phyloP scores from a whole-genome alignment of 2,797 vertebrate genomes.

The Nasua narica region DNA sequence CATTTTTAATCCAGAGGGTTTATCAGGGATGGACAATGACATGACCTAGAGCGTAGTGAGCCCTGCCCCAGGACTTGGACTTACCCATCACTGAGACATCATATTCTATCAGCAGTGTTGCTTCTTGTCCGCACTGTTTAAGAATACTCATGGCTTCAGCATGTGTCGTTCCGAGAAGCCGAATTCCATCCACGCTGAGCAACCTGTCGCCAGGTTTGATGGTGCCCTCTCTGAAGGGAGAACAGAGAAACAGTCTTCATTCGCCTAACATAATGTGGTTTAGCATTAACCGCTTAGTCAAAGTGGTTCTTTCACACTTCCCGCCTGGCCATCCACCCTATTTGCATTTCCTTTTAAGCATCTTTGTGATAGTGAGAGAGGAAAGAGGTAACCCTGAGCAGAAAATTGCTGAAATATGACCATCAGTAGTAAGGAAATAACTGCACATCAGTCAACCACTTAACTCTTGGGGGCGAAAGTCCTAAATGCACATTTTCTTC shows the following conservation, averaged over 20 bases:
- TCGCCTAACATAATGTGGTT: conserved; percentile 65
- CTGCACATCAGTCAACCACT: conserved; percentile 67
- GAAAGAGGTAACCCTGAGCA: conserved; percentile 63
- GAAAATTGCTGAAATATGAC: conserved; percentile 77
- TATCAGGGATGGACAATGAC: conserved; percentile 61
- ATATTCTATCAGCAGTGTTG: conserved; percentile 94
- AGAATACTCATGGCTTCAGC: conserved; percentile 97
- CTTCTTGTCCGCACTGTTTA: conserved; percentile 98
- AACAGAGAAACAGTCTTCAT: conserved; percentile 75
- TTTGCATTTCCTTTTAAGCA: conserved; percentile 72
- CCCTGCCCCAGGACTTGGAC: conserved; percentile 62
- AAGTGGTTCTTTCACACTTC: conserved; percentile 16
- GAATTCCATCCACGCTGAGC: conserved; percentile 96
- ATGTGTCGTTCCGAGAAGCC: conserved; percentile 93
- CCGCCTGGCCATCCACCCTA: conserved; percentile 40
- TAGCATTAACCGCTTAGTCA: conserved; percentile 63
- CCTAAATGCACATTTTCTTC: not conserved
- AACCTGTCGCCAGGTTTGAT: conserved; percentile 95
- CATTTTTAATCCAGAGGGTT: conserved; percentile 59
- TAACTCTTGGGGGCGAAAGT: not conserved
- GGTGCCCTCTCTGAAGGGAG: conserved; percentile 91
- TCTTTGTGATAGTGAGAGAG: conserved; percentile 64
- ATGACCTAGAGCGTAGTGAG: not conserved
- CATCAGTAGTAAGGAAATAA: conserved; percentile 75
- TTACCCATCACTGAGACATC: conserved; percentile 98